phyloP scores from a whole-genome alignment of 2,113 vertebrate genomes.

The Phalacrocorax brasilianus region DNA sequence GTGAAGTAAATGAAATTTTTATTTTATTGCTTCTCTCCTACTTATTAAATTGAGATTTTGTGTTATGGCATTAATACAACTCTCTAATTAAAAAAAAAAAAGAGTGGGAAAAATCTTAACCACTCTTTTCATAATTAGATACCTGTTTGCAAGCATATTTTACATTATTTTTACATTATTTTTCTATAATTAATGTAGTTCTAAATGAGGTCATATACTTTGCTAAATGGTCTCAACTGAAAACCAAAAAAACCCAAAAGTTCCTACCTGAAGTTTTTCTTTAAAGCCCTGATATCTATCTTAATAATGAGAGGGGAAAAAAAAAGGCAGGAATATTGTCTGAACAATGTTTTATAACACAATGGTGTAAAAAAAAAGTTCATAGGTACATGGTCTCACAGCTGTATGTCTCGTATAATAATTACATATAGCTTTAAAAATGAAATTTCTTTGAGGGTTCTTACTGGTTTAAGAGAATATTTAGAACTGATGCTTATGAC shows the following conservation, averaged over 20 bases:
- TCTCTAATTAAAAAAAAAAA: neutral
- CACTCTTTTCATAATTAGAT: slow-evolving; percentile 41
- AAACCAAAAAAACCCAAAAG: neutral
- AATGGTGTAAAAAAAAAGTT: neutral
- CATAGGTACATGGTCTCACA: neutral
- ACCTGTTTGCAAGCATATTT: neutral
- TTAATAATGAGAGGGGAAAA: neutral
- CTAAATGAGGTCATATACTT: slow-evolving; percentile 2
- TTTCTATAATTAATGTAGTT: slow-evolving; percentile 45
- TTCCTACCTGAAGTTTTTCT: neutral
- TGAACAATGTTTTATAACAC: neutral
- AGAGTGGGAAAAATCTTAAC: neutral
- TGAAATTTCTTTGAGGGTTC: neutral
- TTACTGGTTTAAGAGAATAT: neutral
- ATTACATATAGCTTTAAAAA: neutral
- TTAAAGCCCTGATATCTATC: neutral
- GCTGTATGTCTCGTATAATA: neutral
- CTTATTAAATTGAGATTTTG: slow-evolving; percentile 20
- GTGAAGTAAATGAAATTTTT: slow-evolving; percentile 55
- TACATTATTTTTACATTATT: slow-evolving; percentile 22
- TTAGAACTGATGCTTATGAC: neutral
- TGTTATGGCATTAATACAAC: neutral
- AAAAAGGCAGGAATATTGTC: neutral
- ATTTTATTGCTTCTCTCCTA: slow-evolving; percentile 6
- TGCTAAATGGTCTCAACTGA: neutral